These are phyloP conservation scores for Protula sp. DNA, from an alignment of 2,888 invertebrate species.

Conservation along the genomic window DNA sequence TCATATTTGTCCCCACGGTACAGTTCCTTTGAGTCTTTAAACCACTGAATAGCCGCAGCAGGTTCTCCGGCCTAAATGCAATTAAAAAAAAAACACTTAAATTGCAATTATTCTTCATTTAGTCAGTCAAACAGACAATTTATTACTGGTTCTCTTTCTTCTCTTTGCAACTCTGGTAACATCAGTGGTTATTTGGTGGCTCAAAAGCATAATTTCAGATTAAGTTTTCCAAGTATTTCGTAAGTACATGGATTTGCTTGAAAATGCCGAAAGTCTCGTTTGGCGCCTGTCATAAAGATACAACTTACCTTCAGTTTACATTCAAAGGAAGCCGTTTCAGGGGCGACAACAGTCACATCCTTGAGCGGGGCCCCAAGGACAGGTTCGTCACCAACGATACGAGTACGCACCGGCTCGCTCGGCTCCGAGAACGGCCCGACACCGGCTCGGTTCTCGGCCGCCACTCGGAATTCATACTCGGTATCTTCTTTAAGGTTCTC, in stretches of 20 bases:
- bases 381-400: conserved; percentile 20
- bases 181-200: no score
- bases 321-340: conserved; percentile 14
- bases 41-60: conserved; percentile 21
- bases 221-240: no score
- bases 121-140: no score
- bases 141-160: no score
- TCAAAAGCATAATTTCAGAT: no score
- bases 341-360: conserved; percentile 19
- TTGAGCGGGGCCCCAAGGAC: conserved; percentile 16
- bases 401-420: conserved; percentile 25
- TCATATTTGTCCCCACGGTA: conserved; percentile 16
- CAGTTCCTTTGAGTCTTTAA: conserved; percentile 12
- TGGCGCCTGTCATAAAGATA: no score
- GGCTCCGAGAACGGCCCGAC: conserved; percentile 64
- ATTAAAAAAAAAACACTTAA: no score
- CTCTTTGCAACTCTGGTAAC: no score
- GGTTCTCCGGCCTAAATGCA: conserved; percentile 21
- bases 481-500: conserved; percentile 16
- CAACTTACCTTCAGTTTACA: no score
- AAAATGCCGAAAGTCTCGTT: no score
- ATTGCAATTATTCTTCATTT: no score
- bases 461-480: conserved; percentile 75
- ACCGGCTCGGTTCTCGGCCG: conserved; percentile 82
- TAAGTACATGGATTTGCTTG: no score